Evolutionary conservation across 2,113 vertebrate genomes (phyloP), one percentile per base, ranked within the genome.

Genomic region (Ictalurus furcatus): DNA sequence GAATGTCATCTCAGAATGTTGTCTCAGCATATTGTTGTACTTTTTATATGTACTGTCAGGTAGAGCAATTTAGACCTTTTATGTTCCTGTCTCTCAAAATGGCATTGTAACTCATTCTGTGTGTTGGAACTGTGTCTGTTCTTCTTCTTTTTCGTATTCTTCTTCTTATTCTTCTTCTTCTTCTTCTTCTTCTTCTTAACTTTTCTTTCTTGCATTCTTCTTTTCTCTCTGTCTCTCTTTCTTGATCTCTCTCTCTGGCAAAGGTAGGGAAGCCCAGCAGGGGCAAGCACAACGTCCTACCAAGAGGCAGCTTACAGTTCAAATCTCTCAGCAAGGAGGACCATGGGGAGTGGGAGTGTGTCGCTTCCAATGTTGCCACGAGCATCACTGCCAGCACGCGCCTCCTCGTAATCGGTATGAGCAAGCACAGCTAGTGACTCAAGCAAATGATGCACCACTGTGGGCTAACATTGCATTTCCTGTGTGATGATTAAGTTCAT

Each of bases 301-400:
- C 98, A 58, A 96, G 97, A 9, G 98, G 98, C 95, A 99, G 96
- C 95, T 96, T 99, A 94, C 98, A 99, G 95, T 97, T 99, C 93
- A 97, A 97, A 90, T 98, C 98, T 73, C 96, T 99, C 92, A 97
- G 97, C 93, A 99, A 99, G 96, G 98, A 99, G 85, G 98, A 99
- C 96, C 98, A 99, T 0, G 98, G 98, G 93, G 97, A 99, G 95
- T 99, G 98, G 98, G 98, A 99, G 96, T 99, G 98, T 94, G 94
- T 99, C 21, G 98, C 98, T 94, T 98, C 97, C 95, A 99, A 99
- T 89, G 96, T 99, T 89, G 98, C 98, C 93, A 98, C 98, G 23
- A 99, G 97, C 97, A 97, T 99, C 96, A 99, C 98, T 97, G 98
- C 98, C 97, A 99, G 97, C 95, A 99, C 98, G 90, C 97, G 98